phyloP scores from a whole-genome alignment of 1,140 invertebrate genomes.

The Drosophila hydei region DNA sequence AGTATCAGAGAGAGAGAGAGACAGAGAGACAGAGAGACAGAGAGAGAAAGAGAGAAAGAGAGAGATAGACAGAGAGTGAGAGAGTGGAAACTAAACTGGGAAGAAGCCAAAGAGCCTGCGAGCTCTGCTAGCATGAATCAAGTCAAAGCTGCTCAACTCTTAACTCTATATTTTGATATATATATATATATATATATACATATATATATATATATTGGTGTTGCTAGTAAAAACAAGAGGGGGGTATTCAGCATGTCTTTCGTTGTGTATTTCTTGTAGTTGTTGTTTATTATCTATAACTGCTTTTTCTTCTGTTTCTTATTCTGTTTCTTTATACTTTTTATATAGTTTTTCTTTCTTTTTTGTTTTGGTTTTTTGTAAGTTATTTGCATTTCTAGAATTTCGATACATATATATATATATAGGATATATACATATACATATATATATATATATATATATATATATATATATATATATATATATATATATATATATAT shows the following conservation, averaged over 20 bases:
- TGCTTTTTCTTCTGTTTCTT: conserved; percentile 50
- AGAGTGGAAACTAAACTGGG: conserved; percentile 58
- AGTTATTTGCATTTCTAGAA: conserved; percentile 63
- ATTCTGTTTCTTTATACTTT: conserved; percentile 27
- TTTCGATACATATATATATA: conserved; percentile 48
- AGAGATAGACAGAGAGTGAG: no score
- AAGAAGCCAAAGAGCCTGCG: conserved; percentile 43
- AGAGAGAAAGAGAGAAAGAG: no score
- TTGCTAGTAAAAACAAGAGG: conserved; percentile 77
- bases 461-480: conserved; percentile 35
- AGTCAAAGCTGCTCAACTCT: conserved; percentile 3
- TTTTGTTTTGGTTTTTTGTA: conserved; percentile 26
- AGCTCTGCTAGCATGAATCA: conserved; percentile 34
- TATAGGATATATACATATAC: conserved; percentile 38
- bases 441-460: conserved; percentile 27
- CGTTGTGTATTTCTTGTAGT: conserved; percentile 71
- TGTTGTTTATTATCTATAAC: conserved; percentile 61
- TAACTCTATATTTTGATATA: neutral
- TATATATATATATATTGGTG: neutral
- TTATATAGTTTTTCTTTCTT: conserved; percentile 38
- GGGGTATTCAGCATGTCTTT: conserved; percentile 77
- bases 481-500: conserved; percentile 31
- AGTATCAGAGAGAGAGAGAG: neutral
- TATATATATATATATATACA: no score
- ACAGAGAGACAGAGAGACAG: neutral